Percentiles rank a stretch among this genome's conserved stretches.
phyloP scores from a whole-genome alignment of 2,113 vertebrate genomes.

The Struthio camelus region DNA sequence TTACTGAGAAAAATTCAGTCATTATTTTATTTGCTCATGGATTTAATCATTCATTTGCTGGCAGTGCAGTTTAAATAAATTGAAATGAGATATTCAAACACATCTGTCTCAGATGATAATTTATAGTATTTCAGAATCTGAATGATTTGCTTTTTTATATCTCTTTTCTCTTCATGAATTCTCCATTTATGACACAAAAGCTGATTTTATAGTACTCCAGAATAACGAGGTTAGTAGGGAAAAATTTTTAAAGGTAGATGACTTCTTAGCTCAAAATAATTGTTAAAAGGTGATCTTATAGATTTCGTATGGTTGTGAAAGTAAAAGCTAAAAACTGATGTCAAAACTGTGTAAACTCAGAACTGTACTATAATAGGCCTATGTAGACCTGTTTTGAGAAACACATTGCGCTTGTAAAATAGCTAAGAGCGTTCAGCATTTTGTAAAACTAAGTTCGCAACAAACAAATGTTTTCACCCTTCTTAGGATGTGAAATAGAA shows the following conservation, averaged over 20 bases:
- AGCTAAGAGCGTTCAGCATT: neutral
- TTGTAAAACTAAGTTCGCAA: neutral
- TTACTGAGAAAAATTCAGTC: slow-evolving; percentile 35
- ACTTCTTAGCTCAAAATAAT: neutral
- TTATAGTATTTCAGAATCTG: slow-evolving; percentile 48
- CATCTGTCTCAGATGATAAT: slow-evolving; percentile 44
- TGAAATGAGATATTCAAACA: slow-evolving; percentile 60
- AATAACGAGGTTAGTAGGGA: neutral
- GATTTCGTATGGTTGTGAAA: neutral
- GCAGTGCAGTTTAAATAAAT: slow-evolving; percentile 49
- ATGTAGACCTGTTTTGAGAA: neutral
- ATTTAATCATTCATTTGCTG: slow-evolving; percentile 59
- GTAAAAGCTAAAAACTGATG: neutral
- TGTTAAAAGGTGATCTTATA: neutral
- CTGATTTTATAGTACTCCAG: neutral
- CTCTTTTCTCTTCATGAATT: slow-evolving; percentile 39
- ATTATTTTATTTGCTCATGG: slow-evolving; percentile 69
- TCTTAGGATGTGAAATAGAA: neutral
- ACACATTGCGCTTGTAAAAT: neutral
- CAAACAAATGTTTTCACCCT: neutral
- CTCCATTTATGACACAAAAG: slow-evolving; percentile 3
- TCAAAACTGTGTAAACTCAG: neutral
- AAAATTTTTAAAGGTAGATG: neutral
- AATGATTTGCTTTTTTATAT: slow-evolving; percentile 44
- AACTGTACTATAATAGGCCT: neutral